Conservation (phyloP, 2,113 vertebrate species). For the Ploceus nigricollis region DNA sequence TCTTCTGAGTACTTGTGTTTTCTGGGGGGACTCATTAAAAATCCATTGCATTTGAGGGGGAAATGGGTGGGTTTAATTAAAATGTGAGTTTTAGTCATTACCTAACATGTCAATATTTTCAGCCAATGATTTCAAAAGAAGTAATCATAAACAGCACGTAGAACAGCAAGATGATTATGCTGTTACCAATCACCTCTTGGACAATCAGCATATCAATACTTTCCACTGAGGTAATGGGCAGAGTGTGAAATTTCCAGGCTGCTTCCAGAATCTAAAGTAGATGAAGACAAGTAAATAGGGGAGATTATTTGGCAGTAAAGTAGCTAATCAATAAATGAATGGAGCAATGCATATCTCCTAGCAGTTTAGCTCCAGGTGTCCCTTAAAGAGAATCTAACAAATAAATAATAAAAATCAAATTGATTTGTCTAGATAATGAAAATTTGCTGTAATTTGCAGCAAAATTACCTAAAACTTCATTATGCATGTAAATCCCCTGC, state of each 20-base stretch:
- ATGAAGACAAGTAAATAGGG: conserved; percentile 17
- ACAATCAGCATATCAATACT: conserved; percentile 62
- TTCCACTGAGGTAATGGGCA: conserved; percentile 57
- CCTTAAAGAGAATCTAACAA: conserved; percentile 45
- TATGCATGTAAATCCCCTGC: neutral
- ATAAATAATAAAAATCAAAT: conserved; percentile 49
- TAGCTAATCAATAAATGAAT: conserved; percentile 58
- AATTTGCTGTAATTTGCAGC: neutral
- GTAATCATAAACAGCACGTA: neutral
- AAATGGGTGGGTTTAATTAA: neutral
- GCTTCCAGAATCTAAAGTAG: conserved; percentile 42
- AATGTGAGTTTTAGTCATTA: conserved; percentile 44
- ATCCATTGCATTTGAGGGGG: neutral
- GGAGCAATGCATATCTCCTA: conserved; percentile 45
- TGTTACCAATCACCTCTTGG: neutral
- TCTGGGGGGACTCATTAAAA: neutral
- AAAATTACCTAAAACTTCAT: neutral
- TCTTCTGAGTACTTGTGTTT: neutral
- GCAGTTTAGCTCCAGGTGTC: conserved; percentile 4
- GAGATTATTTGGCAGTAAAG: conserved; percentile 33
- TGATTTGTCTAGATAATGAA: neutral
- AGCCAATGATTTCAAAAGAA: conserved; percentile 37
- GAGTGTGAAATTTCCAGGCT: neutral
- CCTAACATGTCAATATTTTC: conserved; percentile 54
- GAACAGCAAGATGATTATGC: conserved; percentile 29